Evolutionary conservation across 2,888 invertebrate species (phyloP).

Genomic region (Leptothorax acervorum): DNA sequence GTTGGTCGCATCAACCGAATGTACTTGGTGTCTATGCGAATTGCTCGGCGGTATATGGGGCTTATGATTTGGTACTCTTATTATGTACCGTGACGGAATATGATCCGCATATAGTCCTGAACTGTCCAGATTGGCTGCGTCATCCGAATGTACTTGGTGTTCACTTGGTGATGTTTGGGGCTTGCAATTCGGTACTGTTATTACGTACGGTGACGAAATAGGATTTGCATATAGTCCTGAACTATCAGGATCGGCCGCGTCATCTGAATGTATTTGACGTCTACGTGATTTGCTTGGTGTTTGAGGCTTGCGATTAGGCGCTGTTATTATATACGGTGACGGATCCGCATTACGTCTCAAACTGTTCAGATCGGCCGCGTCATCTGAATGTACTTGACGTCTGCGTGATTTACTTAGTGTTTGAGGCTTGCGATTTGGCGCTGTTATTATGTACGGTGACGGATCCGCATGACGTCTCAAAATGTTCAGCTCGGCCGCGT

Average conservation of each 20-base stretch:
- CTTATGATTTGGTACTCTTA: background rate
- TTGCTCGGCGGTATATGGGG: background rate
- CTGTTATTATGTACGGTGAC: background rate
- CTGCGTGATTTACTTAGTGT: background rate
- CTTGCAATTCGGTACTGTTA: background rate
- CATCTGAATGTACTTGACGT: background rate
- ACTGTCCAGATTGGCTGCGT: background rate
- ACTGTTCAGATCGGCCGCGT: background rate
- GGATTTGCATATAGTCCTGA: background rate
- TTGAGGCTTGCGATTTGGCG: background rate
- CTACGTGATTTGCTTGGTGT: background rate
- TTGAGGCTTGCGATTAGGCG: background rate
- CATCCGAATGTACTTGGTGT: background rate
- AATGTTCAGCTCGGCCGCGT: background rate
- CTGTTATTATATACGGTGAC: background rate
- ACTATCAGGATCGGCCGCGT: background rate
- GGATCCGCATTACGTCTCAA: background rate
- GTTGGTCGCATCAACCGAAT: background rate
- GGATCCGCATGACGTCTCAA: background rate
- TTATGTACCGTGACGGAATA: background rate
- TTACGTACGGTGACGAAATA: background rate
- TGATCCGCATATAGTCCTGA: background rate
- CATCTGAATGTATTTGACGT: background rate
- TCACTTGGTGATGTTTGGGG: background rate
- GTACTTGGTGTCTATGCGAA: background rate